Evolutionary conservation across 2,888 invertebrate genomes (phyloP), one percentile per base, ranked within the genome.

Genomic region (Adelphocoris suturalis): DNA sequence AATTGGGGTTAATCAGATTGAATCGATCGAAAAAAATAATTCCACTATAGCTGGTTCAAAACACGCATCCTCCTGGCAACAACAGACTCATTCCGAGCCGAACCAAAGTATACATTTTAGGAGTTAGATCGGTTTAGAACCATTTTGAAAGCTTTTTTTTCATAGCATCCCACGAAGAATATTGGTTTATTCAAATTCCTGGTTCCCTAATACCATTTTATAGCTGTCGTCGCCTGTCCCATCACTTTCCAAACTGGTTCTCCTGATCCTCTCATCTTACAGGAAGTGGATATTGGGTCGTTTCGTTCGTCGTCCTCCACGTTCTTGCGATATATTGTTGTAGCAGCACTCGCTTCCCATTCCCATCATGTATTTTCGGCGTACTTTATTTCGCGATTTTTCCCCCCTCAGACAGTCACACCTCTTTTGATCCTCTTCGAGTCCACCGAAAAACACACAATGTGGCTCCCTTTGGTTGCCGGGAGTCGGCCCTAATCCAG

Each of bases 401-500:
- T 23, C 12, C 4, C 57, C 19, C 57, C 57, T 7, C 57, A n/a
- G 14, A n/a, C 27, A 68, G 68, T 27, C 68, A 23, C 68, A 68
- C 68, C 68, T 68, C 68, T 57, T 68, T 68, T 68, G 23, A 68
- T 68, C 68, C 68, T 68, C 19, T 23, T 19, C 19, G 12, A 23
- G 46, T 47, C 46, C 80, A 37, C 48, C 80, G 80, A 47, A 46
- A 80, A 81, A 81, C 46, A 48, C 82, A 52, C 81, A 81, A 46
- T 81, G 81, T 81, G n/a, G 47, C 81, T 81, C 47, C 37, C 81
- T 16, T 23, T 27, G 14, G 23, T n/a, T n/a, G 9, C 80, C 28
- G 27, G 4, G 27, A 80, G 75, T n/a, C 80, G 82, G 23, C 47
- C 52, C 48, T 82, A 82, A 82, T 82, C 82, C 82, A n/a, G 47